Percentiles rank a stretch among this genome's conserved stretches.
Evolutionary conservation across 2,797 vertebrate genomes (phyloP).

Genomic region (Australoheros facetus): DNA sequence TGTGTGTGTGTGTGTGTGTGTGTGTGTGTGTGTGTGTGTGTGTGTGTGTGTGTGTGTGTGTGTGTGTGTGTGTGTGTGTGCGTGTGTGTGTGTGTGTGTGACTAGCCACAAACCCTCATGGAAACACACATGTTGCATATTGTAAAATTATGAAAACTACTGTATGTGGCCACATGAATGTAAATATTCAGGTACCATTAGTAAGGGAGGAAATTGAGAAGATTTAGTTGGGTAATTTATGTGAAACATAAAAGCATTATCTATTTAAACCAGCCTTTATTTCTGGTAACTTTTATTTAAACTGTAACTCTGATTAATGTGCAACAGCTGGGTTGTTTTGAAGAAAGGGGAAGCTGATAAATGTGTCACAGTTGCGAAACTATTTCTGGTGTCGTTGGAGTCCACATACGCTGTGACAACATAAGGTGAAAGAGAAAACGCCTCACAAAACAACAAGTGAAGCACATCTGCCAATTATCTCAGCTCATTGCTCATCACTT

Average conservation of each 20-base stretch:
- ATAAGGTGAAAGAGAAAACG: neutral
- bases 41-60: too few species aligned
- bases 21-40: too few species aligned
- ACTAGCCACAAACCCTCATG: too few species aligned
- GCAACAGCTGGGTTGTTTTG: neutral
- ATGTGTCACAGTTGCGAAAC: neutral
- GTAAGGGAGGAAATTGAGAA: too few species aligned
- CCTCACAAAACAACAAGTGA: neutral
- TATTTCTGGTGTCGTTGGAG: neutral
- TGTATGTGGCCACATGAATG: too few species aligned
- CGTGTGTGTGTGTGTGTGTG: too few species aligned
- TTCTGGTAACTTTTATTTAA: neutral
- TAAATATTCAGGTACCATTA: too few species aligned
- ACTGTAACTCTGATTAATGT: neutral
- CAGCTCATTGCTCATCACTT: too few species aligned
- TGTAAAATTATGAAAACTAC: neutral
- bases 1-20: too few species aligned
- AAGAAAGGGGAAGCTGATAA: constrained; percentile 1
- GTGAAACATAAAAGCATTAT: too few species aligned
- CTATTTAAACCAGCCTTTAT: neutral
- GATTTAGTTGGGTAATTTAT: too few species aligned
- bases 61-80: too few species aligned
- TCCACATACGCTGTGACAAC: neutral
- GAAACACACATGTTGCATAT: neutral
- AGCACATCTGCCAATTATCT: neutral